phyloP scores from a whole-genome alignment of 30 jellyfish, hydroid and myxozoan genomes.

The Aurelia sp. region DNA sequence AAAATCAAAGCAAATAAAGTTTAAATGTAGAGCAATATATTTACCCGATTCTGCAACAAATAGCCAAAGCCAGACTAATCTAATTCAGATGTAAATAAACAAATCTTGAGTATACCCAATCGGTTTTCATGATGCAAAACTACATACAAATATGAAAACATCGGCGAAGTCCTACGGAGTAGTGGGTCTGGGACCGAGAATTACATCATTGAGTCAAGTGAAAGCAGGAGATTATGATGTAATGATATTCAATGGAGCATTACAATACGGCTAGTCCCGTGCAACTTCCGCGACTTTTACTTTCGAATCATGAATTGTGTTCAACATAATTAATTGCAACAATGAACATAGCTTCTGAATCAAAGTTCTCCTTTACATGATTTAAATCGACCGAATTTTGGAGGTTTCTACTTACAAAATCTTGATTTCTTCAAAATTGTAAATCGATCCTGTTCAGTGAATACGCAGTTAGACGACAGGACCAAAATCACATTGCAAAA shows the following conservation, averaged over 20 bases:
- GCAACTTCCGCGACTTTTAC: background rate
- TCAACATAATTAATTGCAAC: no score
- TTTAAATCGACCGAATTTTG: no score
- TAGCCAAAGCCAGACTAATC: no score
- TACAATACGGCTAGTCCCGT: slow-evolving; percentile 7
- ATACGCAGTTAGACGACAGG: slow-evolving; percentile 5
- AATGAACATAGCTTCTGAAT: no score
- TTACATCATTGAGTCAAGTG: slow-evolving; percentile 57
- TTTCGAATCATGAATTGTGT: background rate
- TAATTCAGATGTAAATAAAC: no score
- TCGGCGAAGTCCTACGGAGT: background rate
- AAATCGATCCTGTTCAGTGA: background rate
- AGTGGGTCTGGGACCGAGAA: background rate
- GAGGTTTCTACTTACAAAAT: no score
- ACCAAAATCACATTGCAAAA: background rate
- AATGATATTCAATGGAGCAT: slow-evolving; percentile 72
- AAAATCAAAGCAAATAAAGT: no score
- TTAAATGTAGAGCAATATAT: no score
- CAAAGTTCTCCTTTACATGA: no score
- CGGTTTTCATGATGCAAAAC: no score
- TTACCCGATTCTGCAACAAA: no score
- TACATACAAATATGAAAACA: background rate
- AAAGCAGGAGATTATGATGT: slow-evolving; percentile 53
- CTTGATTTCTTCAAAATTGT: background rate
- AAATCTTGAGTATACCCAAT: no score